Evolutionary conservation across 1,140 invertebrate species (phyloP), one percentile per base, ranked within the genome.

Genomic region (Acyrthosiphon pisum): DNA sequence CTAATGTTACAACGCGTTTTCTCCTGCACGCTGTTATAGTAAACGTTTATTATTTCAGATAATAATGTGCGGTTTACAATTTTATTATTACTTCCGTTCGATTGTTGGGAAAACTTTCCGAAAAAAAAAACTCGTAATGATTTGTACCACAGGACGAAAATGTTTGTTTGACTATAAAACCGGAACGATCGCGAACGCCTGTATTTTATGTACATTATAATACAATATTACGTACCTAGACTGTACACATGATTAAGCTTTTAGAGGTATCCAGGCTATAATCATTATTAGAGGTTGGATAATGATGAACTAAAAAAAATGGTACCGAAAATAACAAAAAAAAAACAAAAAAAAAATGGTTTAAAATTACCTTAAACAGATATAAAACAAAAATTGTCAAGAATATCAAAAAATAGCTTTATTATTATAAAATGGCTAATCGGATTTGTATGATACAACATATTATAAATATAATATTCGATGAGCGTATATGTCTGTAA

Each of bases 11-110:
- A 44, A 35, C 86, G 23, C 86, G 86, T 48, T 44, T 48, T 48
- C 14, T 30, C 86, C 1, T 44, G 14, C 26, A 30, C 2, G 8
- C 48, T 44, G 46, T 88, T 48, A 88, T 53, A n/a, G 35, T 88
- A 90, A 90, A 90, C 50, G 88, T 90, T 90, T 90, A 90, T 56
- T 56, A 56, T 90, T 89, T 50, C 48, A 37, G 11, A 53, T 30
- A 41, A 53, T 89, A 48, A 37, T 53, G 18, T 53, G 87, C 9
- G 48, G 48, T 89, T 88, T 50, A 23, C n/a, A 50, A 53, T 89
- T 50, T 87, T 48, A 46, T 87, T 53, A 56, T 90, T 41, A 41
- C 56, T 60, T 41, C 35, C 23, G 88, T 60, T 90, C 30, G 50
- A 90, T 60, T 56, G 41, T 53, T 89, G 9, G n/a, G 9, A 89